Evolutionary conservation across 2,797 vertebrate species (phyloP), one percentile per base, ranked within the genome.

Genomic region (Tamandua tetradactyla): DNA sequence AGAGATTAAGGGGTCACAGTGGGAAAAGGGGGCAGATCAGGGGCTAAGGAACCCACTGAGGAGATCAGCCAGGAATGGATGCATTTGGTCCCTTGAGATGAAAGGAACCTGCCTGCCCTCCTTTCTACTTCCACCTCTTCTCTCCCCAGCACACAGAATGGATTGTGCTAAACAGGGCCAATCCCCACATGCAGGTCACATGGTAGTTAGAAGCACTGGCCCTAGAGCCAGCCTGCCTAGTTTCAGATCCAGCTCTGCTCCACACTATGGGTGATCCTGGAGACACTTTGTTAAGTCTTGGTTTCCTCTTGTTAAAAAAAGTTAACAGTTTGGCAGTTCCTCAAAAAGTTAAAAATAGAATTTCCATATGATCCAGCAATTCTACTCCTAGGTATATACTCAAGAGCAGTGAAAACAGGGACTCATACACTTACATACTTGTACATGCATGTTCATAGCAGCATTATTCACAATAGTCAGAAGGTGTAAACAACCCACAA

Each of bases 141-240:
- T 49, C 4, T n/a, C 44, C 80, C 93, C 30, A 15, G 61, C 12
- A 10, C 37, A 47, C 87, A 93, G 47, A 78, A 6, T 1, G 61
- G 55, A 79, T 68, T 2, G 0, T 0, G 0, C n/a, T 91, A 44
- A 27, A 27, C 17, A 10, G 37, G 42, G 64, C 35, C 0, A 3
- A 13, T 27, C 30, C 17, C 12, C 57, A 71, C 13, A 3, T 6
- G 12, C 64, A n/a, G 44, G 44, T 18, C 0, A 1, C 14, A 2
- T 1, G 40, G 59, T 13, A 22, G 18, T 4, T 20, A 9, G 37
- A 88, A n/a, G 74, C 13, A 17, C 0, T 0, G 42, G 32, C 59
- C 42, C 25, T 32, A 15, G 66, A 90, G 25, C 27, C 49, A 17
- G 66, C 40, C 30, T 52, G 40, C 52, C 84, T 87, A 85, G 52